Evolutionary conservation across 2,113 vertebrate genomes (phyloP), one percentile per base, ranked within the genome.

Genomic region (Orycteropus afer): DNA sequence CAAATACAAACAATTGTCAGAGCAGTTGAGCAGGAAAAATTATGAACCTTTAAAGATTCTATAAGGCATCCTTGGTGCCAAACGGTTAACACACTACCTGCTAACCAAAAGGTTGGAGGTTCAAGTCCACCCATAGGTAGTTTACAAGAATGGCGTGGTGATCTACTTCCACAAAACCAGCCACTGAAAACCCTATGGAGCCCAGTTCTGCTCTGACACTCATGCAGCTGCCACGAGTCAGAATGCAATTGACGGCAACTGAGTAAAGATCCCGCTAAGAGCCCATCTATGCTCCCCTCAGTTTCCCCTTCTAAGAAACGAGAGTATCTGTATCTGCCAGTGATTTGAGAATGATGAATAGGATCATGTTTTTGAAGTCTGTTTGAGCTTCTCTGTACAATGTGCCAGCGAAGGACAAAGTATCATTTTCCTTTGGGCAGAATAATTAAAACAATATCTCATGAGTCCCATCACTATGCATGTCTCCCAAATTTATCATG

Each of bases 361-460:
- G 22, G 34, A 47, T 40, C 32, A 4, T 32, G 45, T 76, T 93
- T 94, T 78, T 32, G 29, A 73, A 90, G 80, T 32, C 55, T 90
- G 45, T 92, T 71, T 93, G 74, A 94, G 91, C 47, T 61, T 88
- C 83, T 3, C 27, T 73, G 63, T 49, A 59, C 57, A 78, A 86
- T 47, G 61, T 63, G 78, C 73, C 65, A 45, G 82, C 90, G 77
- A 57, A 94, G 91, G 93, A 95, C 86, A 93, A 95, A 96, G 91
- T 80, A 73, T 57, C 7, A 0, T 95, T 91, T 96, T 93, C 91
- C 91, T 97, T 79, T 0, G 0, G 93, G 95, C 93, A 91, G 94
- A 89, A 95, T 97, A 97, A 97, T 96, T 97, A 97, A 97, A 95
- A 90, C 71, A 90, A 89, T 96, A 89, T 84, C 97, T 93, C 97